Percentiles rank a stretch among this genome's conserved stretches.
Evolutionary conservation across 1,140 invertebrate genomes (phyloP).

Genomic region (Harlomillsia oculata): DNA sequence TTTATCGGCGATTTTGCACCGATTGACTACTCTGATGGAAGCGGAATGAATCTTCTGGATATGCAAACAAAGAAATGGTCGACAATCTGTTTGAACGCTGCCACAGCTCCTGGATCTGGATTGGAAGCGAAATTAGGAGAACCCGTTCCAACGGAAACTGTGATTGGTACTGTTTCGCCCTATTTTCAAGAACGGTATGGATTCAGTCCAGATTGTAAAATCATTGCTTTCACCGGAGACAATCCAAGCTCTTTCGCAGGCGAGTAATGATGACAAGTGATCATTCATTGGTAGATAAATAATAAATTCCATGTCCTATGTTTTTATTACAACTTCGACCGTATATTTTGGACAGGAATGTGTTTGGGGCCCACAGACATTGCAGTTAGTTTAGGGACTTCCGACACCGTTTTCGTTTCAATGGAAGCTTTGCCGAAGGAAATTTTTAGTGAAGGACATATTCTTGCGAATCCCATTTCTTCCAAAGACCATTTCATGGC

Average conservation of each 20-base stretch:
- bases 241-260: slow-evolving; percentile 78
- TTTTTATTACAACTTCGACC: neutral
- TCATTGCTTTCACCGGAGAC: slow-evolving; percentile 87
- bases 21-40: slow-evolving; percentile 85
- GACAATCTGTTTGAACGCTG: slow-evolving; percentile 58
- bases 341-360: slow-evolving; percentile 52
- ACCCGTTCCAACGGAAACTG: slow-evolving; percentile 56
- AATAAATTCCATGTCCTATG: neutral
- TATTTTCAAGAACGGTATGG: slow-evolving; percentile 40
- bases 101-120: slow-evolving; percentile 43
- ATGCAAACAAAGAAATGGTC: slow-evolving; percentile 72
- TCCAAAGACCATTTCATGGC: slow-evolving; percentile 65
- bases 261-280: slow-evolving; percentile 38
- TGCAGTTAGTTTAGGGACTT: slow-evolving; percentile 82
- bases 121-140: slow-evolving; percentile 56
- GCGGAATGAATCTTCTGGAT: slow-evolving; percentile 93
- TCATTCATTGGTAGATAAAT: neutral
- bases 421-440: slow-evolving; percentile 40
- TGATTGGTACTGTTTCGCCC: slow-evolving; percentile 58
- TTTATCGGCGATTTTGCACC: slow-evolving; percentile 81
- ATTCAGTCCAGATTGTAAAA: slow-evolving; percentile 64
- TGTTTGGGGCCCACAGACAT: slow-evolving; percentile 68
- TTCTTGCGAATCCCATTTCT: slow-evolving; percentile 75
- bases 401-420: slow-evolving; percentile 81
- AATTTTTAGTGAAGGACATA: slow-evolving; percentile 63